Evolutionary conservation across 2,888 invertebrate species (phyloP).

Genomic region (Pachycephus smyrnensis): DNA sequence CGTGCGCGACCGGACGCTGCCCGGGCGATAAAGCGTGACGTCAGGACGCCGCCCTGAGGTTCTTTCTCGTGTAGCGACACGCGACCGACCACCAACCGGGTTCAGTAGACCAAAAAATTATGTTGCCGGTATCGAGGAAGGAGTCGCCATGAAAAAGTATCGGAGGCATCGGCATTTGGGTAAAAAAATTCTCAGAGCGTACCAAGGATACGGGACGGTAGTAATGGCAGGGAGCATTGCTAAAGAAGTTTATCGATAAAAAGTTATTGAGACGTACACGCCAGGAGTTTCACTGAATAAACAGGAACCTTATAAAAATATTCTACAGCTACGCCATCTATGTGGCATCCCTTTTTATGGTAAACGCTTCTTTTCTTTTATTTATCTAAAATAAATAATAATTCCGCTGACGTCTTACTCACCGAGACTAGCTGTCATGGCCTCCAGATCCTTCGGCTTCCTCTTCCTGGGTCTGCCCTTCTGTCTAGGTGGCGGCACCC

Average conservation of each 20-base stretch:
- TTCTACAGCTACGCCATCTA: background rate
- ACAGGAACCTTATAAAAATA: conserved; percentile 8
- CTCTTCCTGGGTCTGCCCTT: conserved; percentile 94
- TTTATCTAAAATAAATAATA: background rate
- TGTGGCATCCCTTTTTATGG: background rate
- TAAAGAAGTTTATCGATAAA: background rate
- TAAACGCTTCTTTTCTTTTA: background rate
- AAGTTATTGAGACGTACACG: background rate
- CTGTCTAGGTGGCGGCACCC: conserved; percentile 77
- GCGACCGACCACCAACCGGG: conserved; percentile 27
- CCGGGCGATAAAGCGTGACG: conserved; percentile 15
- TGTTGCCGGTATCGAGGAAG: conserved; percentile 10
- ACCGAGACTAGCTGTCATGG: conserved; percentile 89
- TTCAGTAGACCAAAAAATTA: conserved; percentile 25
- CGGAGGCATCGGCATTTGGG: background rate
- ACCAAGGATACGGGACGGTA: background rate
- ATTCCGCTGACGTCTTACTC: conserved; percentile 61
- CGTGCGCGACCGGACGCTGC: conserved; percentile 16
- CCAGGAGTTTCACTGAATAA: conserved; percentile 3
- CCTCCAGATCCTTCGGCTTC: conserved; percentile 91
- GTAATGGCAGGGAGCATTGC: background rate
- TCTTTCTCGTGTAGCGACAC: conserved; percentile 15
- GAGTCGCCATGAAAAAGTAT: background rate
- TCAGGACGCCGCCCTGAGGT: conserved; percentile 13
- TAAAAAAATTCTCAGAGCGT: background rate